These are phyloP conservation scores for Thumatha senex DNA, from an alignment of 2,888 invertebrate species.

Conservation along the genomic window DNA sequence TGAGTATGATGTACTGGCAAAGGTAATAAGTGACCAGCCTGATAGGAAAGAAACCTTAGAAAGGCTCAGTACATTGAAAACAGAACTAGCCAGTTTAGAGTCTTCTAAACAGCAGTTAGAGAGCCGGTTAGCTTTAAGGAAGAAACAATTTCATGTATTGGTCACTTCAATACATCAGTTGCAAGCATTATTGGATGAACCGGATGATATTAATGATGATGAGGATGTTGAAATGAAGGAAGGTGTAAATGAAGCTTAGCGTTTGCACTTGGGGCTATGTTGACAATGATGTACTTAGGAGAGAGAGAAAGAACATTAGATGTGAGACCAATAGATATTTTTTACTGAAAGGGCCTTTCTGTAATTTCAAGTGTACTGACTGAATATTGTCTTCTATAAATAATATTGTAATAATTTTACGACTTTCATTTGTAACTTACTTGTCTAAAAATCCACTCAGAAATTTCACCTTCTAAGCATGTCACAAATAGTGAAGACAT, in stretches of 20 bases:
- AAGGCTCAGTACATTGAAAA: conserved; percentile 87
- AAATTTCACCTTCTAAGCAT: too few species aligned
- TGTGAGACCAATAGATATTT: too few species aligned
- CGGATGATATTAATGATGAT: conserved; percentile 78
- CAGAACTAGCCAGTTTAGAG: conserved; percentile 88
- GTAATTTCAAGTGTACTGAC: too few species aligned
- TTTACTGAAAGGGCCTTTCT: too few species aligned
- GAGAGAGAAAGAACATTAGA: too few species aligned
- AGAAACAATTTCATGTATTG: conserved; percentile 95
- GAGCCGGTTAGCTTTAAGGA: conserved; percentile 90
- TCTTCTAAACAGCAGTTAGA: conserved; percentile 89
- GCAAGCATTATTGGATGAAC: conserved; percentile 90
- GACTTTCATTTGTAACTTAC: too few species aligned
- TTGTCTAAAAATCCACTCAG: too few species aligned
- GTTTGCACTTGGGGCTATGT: background rate
- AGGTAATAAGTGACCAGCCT: conserved; percentile 95
- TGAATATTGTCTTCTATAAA: too few species aligned
- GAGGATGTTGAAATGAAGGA: conserved; percentile 76
- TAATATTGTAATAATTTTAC: too few species aligned
- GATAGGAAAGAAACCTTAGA: conserved; percentile 91
- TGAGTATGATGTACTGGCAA: conserved; percentile 96
- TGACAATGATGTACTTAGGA: too few species aligned
- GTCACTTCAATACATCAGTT: conserved; percentile 94
- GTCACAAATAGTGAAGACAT: too few species aligned
- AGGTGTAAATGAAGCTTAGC: conserved; percentile 41